A percentile compares a stretch with the other conserved stretches of the same genome.
Evolutionary conservation across 2,797 vertebrate species (phyloP).

Genomic region (Periophthalmus magnuspinnatus): DNA sequence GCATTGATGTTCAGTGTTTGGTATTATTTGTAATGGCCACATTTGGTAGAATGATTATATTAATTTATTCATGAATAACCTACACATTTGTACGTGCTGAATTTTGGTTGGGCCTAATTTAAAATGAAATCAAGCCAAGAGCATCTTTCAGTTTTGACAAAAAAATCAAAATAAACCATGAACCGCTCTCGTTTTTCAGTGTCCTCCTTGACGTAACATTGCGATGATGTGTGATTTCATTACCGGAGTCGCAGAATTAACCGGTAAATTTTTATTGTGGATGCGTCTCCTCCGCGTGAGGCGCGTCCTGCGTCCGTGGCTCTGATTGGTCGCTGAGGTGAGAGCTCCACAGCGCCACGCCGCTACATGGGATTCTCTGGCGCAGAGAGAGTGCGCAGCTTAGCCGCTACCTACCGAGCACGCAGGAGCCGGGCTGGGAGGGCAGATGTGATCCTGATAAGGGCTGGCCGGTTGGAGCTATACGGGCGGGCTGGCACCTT

Average conservation of each 20-base stretch:
- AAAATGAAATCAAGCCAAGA: not conserved
- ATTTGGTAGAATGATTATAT: not conserved
- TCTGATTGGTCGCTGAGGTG: slow-evolving; percentile 62
- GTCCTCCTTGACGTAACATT: slow-evolving; percentile 50
- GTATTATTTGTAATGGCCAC: not conserved
- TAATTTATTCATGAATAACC: not conserved
- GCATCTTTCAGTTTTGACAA: not conserved
- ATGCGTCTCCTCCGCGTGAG: slow-evolving; percentile 43
- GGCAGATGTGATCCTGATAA: slow-evolving; percentile 62
- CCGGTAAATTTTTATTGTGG: slow-evolving; percentile 47
- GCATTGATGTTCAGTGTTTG: not conserved
- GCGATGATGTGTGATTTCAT: slow-evolving; percentile 68
- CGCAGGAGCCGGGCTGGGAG: slow-evolving; percentile 46
- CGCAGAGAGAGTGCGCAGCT: slow-evolving; percentile 68
- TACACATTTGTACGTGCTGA: not conserved
- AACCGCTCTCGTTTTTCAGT: slow-evolving; percentile 13
- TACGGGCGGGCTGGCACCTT: slow-evolving; percentile 56
- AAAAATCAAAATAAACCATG: not conserved
- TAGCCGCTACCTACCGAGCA: slow-evolving; percentile 53
- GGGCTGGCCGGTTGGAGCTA: slow-evolving; percentile 56
- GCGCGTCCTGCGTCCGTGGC: slow-evolving; percentile 56
- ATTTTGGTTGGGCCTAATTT: not conserved
- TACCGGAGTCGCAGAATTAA: slow-evolving; percentile 59
- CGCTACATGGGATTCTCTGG: slow-evolving; percentile 55
- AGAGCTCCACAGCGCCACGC: slow-evolving; percentile 54